phyloP scores from a whole-genome alignment of 2,888 invertebrate genomes.

The Neoscelio sp. region DNA sequence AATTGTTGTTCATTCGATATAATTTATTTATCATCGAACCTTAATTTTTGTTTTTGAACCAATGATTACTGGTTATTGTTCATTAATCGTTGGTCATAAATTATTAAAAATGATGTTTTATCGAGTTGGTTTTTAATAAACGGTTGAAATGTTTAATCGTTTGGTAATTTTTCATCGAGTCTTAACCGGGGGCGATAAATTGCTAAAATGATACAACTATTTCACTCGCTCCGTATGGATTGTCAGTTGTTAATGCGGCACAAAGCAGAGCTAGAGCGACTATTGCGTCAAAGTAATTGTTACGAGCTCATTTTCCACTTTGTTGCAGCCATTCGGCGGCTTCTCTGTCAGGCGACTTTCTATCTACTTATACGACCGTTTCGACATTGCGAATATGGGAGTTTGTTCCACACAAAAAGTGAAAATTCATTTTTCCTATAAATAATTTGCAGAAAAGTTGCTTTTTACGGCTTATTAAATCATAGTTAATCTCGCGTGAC shows the following conservation, averaged over 20 bases:
- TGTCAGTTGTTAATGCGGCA: conserved; percentile 51
- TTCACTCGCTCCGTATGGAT: conserved; percentile 40
- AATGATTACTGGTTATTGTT: too few species aligned
- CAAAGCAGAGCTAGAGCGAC: conserved; percentile 26
- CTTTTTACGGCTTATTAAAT: conserved; percentile 8
- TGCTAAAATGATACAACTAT: conserved; percentile 26
- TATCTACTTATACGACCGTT: conserved; percentile 48
- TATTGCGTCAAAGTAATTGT: conserved; percentile 65
- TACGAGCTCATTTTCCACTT: conserved; percentile 66
- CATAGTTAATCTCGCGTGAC: not conserved
- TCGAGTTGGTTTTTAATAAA: conserved; percentile 31
- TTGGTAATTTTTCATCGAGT: conserved; percentile 3
- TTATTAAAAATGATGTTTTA: too few species aligned
- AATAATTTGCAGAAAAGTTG: conserved; percentile 8
- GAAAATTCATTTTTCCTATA: conserved; percentile 21
- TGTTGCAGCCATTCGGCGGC: conserved; percentile 44
- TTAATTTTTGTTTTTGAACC: too few species aligned
- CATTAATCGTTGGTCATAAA: too few species aligned
- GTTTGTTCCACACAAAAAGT: conserved; percentile 44
- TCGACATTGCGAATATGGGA: conserved; percentile 28
- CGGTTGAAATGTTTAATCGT: conserved; percentile 19
- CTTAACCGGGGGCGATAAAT: conserved; percentile 28
- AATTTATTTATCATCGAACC: too few species aligned
- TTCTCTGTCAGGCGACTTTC: conserved; percentile 44
- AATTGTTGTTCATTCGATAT: too few species aligned